Percentiles rank a stretch among this genome's conserved stretches.
phyloP scores from a whole-genome alignment of 2,888 invertebrate species.

The Nemotelus pantherinus region DNA sequence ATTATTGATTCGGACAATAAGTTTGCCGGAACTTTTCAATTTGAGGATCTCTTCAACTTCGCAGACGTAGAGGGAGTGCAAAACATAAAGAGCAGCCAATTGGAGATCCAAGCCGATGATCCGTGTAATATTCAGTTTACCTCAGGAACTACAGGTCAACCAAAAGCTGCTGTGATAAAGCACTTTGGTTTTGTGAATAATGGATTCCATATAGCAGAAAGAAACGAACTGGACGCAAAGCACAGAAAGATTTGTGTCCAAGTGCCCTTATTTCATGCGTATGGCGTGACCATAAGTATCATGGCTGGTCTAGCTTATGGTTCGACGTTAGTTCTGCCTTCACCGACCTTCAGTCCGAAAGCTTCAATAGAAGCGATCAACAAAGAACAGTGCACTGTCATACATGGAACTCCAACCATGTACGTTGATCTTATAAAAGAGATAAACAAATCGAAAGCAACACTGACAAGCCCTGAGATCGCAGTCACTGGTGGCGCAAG shows the following conservation, averaged over 20 bases:
- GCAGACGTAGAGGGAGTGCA: slow-evolving; percentile 54
- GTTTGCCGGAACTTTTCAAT: slow-evolving; percentile 66
- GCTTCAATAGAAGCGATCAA: slow-evolving; percentile 72
- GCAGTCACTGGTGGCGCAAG: slow-evolving; percentile 80
- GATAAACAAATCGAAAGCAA: slow-evolving; percentile 59
- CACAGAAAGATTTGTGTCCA: slow-evolving; percentile 69
- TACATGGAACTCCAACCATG: slow-evolving; percentile 89
- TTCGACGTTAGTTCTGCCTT: slow-evolving; percentile 71
- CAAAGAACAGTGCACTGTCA: slow-evolving; percentile 75
- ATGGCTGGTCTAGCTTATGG: slow-evolving; percentile 71
- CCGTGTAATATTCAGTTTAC: slow-evolving; percentile 84
- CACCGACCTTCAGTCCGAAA: slow-evolving; percentile 70
- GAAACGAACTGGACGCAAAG: slow-evolving; percentile 63
- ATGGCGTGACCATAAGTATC: slow-evolving; percentile 74
- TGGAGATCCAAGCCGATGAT: slow-evolving; percentile 71
- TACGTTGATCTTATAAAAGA: slow-evolving; percentile 76
- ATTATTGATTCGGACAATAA: slow-evolving; percentile 68
- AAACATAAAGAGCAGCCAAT: slow-evolving; percentile 62
- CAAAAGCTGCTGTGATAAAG: slow-evolving; percentile 78
- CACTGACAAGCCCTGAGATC: slow-evolving; percentile 65
- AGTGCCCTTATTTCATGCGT: slow-evolving; percentile 86
- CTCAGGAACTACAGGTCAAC: slow-evolving; percentile 80
- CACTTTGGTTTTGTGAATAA: slow-evolving; percentile 84
- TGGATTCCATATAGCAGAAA: slow-evolving; percentile 70
- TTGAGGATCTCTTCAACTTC: slow-evolving; percentile 63